Base-by-base conservation (phyloP, 2,797 vertebrate species). In the Iguana delicatissima region DNA sequence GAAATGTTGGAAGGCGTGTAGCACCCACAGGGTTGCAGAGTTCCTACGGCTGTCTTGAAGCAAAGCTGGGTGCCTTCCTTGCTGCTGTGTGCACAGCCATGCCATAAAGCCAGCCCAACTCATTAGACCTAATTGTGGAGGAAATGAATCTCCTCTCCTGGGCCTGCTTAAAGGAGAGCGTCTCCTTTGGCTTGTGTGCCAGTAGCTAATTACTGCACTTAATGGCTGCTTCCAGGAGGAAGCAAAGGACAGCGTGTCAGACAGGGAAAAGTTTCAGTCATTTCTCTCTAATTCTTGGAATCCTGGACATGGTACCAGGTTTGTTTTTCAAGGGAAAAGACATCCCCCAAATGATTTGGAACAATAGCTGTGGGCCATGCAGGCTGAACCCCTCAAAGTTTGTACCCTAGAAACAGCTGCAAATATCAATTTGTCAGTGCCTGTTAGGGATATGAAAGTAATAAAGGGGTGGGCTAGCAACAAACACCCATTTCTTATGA, bases 151-250 rank as follows among this genome's bases (percentile, higher is more conserved):
- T 92, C 85, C n/a, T 81, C 86, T 91, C 67, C 81, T n/a, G 79
- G 91, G 89, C 18, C 87, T 87, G 29, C 38, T 86, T 87, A 83
- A 0, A 0, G 80, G 84, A 62, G 52, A 84, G 83, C 84, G 76
- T 91, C 67, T 69, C 29, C 89, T 84, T 13, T 77, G 88, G 89
- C 88, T 62, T 82, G 72, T 69, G 89, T 94, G 89, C 92, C 90
- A 94, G 86, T 76, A 67, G 62, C 89, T 95, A 89, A 91, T 90
- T 95, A 62, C 77, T 87, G 59, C n/a, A 9, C n/a, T 22, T 62
- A 76, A 82, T 79, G 73, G 29, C 74, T 10, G 62, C 76, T 35
- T 87, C 6, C 76, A 86, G 20, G 77, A 50, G 6, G 0, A 79
- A 87, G 64, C 0, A 67, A 89, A 62, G 86, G 90, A 91, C 35